Evolutionary conservation across 2,113 vertebrate species (phyloP), one percentile per base, ranked within the genome.

Genomic region (Amphiprion ocellaris): DNA sequence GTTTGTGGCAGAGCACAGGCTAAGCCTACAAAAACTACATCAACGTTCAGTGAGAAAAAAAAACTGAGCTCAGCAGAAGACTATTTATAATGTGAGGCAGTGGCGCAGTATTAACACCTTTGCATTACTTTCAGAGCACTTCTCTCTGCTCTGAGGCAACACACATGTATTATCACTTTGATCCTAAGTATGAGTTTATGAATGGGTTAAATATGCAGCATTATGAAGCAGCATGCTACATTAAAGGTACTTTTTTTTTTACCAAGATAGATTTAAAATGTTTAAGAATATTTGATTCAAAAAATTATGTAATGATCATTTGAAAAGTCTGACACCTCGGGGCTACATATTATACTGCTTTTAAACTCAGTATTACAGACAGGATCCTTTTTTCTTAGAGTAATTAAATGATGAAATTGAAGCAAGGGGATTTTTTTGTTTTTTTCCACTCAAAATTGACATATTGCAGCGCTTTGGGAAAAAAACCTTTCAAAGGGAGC

Each of bases 121-220:
- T 63, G 85, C 79, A 65, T 61, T 90, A 87, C 89, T 85, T 88
- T 73, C 61, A 74, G 66, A 77, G 52, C 61, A 10, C 60, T 89
- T 26, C 26, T 26, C 71, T 73, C 56, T 73, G 77, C 75, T 83
- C 66, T 3, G 37, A 77, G 76, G 58, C 41, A 60, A 46, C 64
- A 66, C 80, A 81, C 64, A 41, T 56, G 70, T 60, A 64, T 69
- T 60, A 58, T 58, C 78, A 64, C 71, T 69, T 59, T 24, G 67
- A 70, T 87, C 74, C 61, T 63, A 72, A 55, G 17, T 46, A 49
- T 39, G 11, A 74, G n/a, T 56, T 61, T 77, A 64, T 73, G 74
- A 76, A 76, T 3, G 39, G 28, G 24, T 67, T 58, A 53, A 69
- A 47, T 46, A 41, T 54, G 28, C 19, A 16, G 30, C 11, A 33